Percentiles rank a stretch among this genome's conserved stretches.
Conservation (phyloP, 2,888 invertebrate species). For the Orchesellides sinensis region DNA sequence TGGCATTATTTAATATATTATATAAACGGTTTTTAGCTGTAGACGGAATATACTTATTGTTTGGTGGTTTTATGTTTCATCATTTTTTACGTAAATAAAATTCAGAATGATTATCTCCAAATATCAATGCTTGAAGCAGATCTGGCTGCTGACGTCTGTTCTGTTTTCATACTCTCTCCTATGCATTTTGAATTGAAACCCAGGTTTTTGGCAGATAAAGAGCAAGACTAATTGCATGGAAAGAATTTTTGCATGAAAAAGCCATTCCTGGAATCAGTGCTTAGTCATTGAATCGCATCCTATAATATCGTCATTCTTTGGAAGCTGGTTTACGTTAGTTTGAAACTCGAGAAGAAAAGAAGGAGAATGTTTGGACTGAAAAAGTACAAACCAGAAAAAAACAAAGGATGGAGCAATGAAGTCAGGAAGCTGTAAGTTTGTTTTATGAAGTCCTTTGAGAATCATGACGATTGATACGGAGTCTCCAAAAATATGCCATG, state of each 20-base stretch:
- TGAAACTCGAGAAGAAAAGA: not conserved
- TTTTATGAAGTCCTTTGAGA: conserved; percentile 21
- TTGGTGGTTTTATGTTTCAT: not conserved
- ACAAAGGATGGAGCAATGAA: not conserved
- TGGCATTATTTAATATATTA: too few relatives aligned
- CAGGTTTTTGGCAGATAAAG: conserved; percentile 18
- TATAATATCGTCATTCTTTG: not conserved
- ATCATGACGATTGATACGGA: not conserved
- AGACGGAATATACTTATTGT: too few relatives aligned
- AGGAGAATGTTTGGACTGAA: not conserved
- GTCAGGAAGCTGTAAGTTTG: not conserved
- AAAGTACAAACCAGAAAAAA: not conserved
- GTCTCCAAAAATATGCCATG: not conserved
- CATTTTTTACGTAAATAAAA: not conserved
- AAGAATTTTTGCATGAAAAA: conserved; percentile 32
- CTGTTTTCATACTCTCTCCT: not conserved
- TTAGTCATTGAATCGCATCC: conserved; percentile 3
- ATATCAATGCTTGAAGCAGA: not conserved
- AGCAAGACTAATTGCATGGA: conserved; percentile 27
- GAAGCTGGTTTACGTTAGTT: not conserved
- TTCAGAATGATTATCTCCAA: not conserved
- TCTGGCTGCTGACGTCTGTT: not conserved
- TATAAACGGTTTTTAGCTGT: too few relatives aligned
- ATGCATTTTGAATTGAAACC: not conserved
- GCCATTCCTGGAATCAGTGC: conserved; percentile 18